Percentiles rank a stretch among this genome's conserved stretches.
Conservation (phyloP, 2,113 vertebrate species). For the Leptodactylus fuscus region DNA sequence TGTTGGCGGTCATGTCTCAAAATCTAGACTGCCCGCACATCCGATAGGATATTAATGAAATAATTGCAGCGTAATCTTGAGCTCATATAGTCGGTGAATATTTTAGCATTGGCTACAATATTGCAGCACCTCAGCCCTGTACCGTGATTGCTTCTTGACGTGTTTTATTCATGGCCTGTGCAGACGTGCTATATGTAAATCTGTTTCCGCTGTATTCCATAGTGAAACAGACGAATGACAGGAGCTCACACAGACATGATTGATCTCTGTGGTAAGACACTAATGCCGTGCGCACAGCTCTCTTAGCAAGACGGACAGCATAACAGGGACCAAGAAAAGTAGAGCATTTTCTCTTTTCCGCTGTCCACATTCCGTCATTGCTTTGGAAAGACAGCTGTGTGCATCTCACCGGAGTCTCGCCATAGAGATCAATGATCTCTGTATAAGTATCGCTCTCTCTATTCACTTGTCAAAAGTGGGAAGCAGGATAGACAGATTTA, state of each 20-base stretch:
- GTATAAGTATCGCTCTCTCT: neutral
- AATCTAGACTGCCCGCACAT: neutral
- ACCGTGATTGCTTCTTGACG: neutral
- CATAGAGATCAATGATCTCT: slow-evolving; percentile 24
- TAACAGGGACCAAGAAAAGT: neutral
- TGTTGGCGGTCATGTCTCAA: neutral
- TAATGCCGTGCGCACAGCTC: neutral
- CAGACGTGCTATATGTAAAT: slow-evolving; percentile 25
- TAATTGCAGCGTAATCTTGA: neutral
- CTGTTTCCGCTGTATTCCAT: slow-evolving; percentile 3
- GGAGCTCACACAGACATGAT: slow-evolving; percentile 28
- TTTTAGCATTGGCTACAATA: neutral
- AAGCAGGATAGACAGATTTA: slow-evolving; percentile 33
- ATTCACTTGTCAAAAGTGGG: slow-evolving; percentile 40
- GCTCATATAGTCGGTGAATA: neutral
- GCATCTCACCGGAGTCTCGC: neutral
- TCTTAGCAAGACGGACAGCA: slow-evolving; percentile 7
- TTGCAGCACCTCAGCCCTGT: neutral
- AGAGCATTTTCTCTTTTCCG: slow-evolving; percentile 1
- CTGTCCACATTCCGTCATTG: slow-evolving; percentile 20
- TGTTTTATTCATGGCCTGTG: slow-evolving; percentile 25
- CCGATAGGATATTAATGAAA: neutral
- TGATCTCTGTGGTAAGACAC: slow-evolving; percentile 21
- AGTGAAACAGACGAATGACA: neutral
- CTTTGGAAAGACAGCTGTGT: slow-evolving; percentile 26